Conservation (phyloP, 2,888 invertebrate genomes). For the Dyspetes luteomarginatus region DNA sequence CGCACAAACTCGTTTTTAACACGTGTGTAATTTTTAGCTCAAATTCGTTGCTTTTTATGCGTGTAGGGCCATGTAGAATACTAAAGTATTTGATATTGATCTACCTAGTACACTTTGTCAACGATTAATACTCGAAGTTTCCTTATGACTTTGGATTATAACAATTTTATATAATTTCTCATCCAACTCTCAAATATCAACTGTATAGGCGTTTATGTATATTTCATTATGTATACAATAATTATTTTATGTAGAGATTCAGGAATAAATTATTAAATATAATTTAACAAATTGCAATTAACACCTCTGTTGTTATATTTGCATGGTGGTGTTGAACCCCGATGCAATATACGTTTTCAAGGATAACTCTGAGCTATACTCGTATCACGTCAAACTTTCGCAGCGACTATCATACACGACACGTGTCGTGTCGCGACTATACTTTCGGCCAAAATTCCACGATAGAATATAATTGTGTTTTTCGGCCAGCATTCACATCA, state of each 20-base stretch:
- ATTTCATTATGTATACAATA: not conserved
- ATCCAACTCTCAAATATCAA: constrained; percentile 11
- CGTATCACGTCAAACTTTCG: not conserved
- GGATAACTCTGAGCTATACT: not conserved
- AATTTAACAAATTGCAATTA: constrained; percentile 41
- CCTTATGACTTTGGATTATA: constrained; percentile 18
- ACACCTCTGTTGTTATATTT: constrained; percentile 16
- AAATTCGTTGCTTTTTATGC: constrained; percentile 4
- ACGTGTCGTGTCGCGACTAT: constrained; percentile 21
- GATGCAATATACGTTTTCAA: not conserved
- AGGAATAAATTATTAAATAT: constrained; percentile 41
- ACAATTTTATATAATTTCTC: constrained; percentile 54
- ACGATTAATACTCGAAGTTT: constrained; percentile 39
- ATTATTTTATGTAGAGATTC: constrained; percentile 18
- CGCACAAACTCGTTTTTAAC: not conserved
- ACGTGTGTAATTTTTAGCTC: not conserved
- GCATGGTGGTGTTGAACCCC: not conserved
- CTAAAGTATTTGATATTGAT: constrained; percentile 3
- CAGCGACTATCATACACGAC: not conserved
- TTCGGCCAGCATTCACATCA: not conserved
- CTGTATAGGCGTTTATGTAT: constrained; percentile 9
- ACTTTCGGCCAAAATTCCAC: too few relatives aligned
- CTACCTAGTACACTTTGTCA: constrained; percentile 22
- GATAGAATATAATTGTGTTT: too few relatives aligned
- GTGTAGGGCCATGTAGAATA: not conserved